Conservation (phyloP, 1,140 invertebrate genomes). For the Dolichoris vasculosae region DNA sequence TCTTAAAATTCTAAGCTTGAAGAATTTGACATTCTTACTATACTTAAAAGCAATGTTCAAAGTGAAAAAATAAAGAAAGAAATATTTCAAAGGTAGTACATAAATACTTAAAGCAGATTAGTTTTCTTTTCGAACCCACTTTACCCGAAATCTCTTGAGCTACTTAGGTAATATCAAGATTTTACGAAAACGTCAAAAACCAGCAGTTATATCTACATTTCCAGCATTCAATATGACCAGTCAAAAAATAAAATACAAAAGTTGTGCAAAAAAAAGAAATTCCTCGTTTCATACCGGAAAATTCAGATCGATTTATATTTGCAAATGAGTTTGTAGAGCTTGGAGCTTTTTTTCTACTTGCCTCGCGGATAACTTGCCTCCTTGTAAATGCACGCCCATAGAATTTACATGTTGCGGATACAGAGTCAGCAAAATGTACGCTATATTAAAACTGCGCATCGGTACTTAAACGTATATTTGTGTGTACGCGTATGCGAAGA, state of each 20-base stretch:
- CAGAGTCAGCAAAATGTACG: conserved; percentile 7
- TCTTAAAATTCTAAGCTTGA: not conserved
- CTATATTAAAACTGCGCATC: conserved; percentile 1
- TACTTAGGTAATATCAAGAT: not conserved
- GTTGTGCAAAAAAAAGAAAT: not conserved
- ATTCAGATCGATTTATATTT: conserved; percentile 24
- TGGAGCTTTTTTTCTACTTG: not conserved
- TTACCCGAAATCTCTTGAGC: not conserved
- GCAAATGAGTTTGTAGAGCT: conserved; percentile 28
- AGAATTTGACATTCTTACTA: not conserved
- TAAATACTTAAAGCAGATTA: conserved; percentile 23
- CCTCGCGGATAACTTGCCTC: not conserved
- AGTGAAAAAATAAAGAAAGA: not conserved
- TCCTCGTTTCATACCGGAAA: not conserved
- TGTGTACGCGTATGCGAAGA: not conserved
- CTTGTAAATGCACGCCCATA: not conserved
- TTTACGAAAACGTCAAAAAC: not conserved
- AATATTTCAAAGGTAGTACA: not conserved
- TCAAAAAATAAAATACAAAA: not conserved
- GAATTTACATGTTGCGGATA: conserved; percentile 35
- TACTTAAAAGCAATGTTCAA: not conserved
- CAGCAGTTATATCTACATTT: not conserved
- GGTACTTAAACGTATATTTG: not conserved
- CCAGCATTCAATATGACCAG: not conserved
- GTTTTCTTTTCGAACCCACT: not conserved